Base-by-base conservation (phyloP, 2,113 vertebrate species). In the Xiphias gladius region DNA sequence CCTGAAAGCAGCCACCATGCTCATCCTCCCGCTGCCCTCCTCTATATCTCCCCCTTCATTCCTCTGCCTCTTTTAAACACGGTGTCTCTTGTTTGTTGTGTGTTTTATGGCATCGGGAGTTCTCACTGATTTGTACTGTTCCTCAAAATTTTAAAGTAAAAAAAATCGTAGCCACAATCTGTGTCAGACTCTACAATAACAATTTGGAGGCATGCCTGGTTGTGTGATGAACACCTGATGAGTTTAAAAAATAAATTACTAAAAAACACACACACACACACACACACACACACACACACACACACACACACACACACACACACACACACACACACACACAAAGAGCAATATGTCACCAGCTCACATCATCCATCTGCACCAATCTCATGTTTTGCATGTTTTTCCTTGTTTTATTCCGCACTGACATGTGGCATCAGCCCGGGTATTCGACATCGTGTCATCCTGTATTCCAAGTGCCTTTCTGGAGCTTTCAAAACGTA, bases 1-100 rank as follows among this genome's bases (percentile, higher is more conserved):
- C 66, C 79, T 84, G 84, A 86, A 61, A 88, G 80, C 78, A 74
- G 59, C 73, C 72, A 43, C 54, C 37, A 7, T 12, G 0, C 83
- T 70, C 87, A 19, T 22, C 65, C 65, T 68, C 63, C 22, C 17
- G 11, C n/a, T 52, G 50, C 50, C 50, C 43, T 48, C 24, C 54
- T 24, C 69, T n/a, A n/a, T n/a, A n/a, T n/a, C n/a, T 3, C 2
- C 28, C 30, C 9, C 24, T 22, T 58, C 37, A n/a, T 1, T 58
- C 67, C n/a, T 52, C 64, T 0, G 20, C 28, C 41, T 19, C 76
- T 24, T 59, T 41, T 62, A 65, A 79, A 55, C 52, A 55, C 3
- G 28, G 4, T 2, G 55, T n/a, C 74, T 73, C 64, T 61, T 72
- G 64, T 88, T 65, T 61, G 61, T 10, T 1, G 39, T 37, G 32